Evolutionary conservation across 2,113 vertebrate genomes (phyloP).

Genomic region (Echinops telfairi): DNA sequence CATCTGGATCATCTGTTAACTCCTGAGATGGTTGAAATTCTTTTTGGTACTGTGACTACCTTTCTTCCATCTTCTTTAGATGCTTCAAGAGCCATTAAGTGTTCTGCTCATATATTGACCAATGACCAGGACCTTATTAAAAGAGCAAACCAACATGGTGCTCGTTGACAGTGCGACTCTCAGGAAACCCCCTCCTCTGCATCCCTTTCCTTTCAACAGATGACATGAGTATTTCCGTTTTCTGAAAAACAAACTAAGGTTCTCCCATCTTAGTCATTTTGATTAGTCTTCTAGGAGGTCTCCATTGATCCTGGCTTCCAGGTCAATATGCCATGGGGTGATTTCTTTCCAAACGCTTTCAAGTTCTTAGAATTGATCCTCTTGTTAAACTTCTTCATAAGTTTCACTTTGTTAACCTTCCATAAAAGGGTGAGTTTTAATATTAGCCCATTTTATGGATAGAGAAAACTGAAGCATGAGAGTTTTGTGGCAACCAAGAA

Average conservation of each 20-base stretch:
- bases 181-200: neutral
- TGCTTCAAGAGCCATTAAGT: neutral
- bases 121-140: neutral
- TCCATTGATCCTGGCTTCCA: conserved; percentile 13
- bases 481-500: neutral
- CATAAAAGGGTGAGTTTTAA: neutral
- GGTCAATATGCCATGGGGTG: neutral
- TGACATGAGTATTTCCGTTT: neutral
- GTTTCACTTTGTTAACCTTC: conserved; percentile 1
- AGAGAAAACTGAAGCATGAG: neutral
- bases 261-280: neutral
- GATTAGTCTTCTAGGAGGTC: neutral
- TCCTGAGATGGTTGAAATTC: neutral
- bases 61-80: neutral
- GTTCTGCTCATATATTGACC: conserved; percentile 11
- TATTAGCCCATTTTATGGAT: neutral
- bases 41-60: neutral
- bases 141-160: conserved; percentile 6
- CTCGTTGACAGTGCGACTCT: neutral
- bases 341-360: conserved; percentile 12
- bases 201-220: neutral
- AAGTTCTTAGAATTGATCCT: conserved; percentile 31
- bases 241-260: neutral
- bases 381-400: neutral
- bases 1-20: neutral